phyloP scores from a whole-genome alignment of 2,797 vertebrate genomes.

The Danio tinwini region DNA sequence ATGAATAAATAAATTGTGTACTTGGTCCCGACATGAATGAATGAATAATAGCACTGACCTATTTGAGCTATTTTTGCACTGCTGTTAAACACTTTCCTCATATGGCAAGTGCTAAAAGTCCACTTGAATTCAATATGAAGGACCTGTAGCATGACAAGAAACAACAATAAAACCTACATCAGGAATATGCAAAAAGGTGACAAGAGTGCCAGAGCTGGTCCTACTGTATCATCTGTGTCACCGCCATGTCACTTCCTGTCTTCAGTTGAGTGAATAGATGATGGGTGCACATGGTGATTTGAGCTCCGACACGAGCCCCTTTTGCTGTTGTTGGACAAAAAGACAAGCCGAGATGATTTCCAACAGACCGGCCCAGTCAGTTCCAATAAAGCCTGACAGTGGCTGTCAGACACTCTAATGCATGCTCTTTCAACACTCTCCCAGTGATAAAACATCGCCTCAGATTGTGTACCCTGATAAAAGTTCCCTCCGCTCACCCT shows the following conservation, averaged over 20 bases:
- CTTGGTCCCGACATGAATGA: too few species aligned
- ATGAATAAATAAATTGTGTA: too few species aligned
- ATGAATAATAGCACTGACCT: neutral
- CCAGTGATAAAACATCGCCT: slow-evolving; percentile 66
- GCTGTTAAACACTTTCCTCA: neutral
- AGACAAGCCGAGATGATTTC: slow-evolving; percentile 61
- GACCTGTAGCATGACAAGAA: slow-evolving; percentile 17
- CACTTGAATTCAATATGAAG: neutral
- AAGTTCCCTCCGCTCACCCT: slow-evolving; percentile 71
- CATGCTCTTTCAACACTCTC: slow-evolving; percentile 72
- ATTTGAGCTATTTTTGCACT: neutral
- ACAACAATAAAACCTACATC: slow-evolving; percentile 26
- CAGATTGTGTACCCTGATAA: slow-evolving; percentile 71
- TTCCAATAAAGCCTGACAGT: slow-evolving; percentile 65
- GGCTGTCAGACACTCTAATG: slow-evolving; percentile 65
- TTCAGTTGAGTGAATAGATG: slow-evolving; percentile 42
- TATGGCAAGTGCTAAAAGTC: neutral
- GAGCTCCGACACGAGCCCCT: slow-evolving; percentile 32
- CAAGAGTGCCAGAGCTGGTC: slow-evolving; percentile 5
- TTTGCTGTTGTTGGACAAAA: slow-evolving; percentile 54
- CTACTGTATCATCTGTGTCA: slow-evolving; percentile 6
- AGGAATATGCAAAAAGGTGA: slow-evolving; percentile 43
- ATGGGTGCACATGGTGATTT: slow-evolving; percentile 41
- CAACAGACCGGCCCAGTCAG: slow-evolving; percentile 60
- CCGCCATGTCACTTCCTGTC: slow-evolving; percentile 29